Conservation (phyloP, 2,888 invertebrate genomes). For the Zygaena filipendulae region DNA sequence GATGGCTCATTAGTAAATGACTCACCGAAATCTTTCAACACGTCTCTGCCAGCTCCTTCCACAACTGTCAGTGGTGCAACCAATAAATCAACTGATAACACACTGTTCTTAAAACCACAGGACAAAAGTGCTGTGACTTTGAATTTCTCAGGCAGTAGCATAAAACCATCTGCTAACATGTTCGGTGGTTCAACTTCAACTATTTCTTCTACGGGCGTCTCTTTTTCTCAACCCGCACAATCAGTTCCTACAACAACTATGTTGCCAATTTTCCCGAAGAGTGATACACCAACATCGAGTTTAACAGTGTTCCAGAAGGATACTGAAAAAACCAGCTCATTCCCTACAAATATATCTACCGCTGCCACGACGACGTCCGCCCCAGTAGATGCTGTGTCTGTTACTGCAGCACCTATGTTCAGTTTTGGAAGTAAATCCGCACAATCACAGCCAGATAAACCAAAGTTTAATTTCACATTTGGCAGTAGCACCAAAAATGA, state of each 20-base stretch:
- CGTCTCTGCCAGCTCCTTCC: neutral
- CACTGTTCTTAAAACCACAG: neutral
- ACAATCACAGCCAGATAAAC: conserved; percentile 25
- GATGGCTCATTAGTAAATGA: too few relatives aligned
- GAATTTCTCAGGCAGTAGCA: conserved; percentile 18
- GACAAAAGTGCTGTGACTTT: conserved; percentile 15
- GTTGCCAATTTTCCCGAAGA: conserved; percentile 19
- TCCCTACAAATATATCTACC: neutral
- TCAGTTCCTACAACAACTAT: conserved; percentile 8
- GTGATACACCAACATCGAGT: conserved; percentile 6
- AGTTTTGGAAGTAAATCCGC: conserved; percentile 26
- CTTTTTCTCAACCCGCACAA: conserved; percentile 20
- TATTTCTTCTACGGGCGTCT: conserved; percentile 12
- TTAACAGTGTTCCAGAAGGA: too few relatives aligned
- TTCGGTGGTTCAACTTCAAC: conserved; percentile 20
- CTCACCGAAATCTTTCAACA: neutral
- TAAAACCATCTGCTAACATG: conserved; percentile 18
- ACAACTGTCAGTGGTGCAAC: neutral
- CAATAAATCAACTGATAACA: neutral
- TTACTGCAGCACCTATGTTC: conserved; percentile 30
- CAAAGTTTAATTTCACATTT: conserved; percentile 40
- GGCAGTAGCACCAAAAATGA: conserved; percentile 25
- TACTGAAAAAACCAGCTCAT: neutral
- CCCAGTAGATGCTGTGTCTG: conserved; percentile 12
- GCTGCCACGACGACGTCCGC: conserved; percentile 8